Evolutionary conservation across 2,888 invertebrate genomes (phyloP), one percentile per base, ranked within the genome.

Genomic region (Andrena marginata): DNA sequence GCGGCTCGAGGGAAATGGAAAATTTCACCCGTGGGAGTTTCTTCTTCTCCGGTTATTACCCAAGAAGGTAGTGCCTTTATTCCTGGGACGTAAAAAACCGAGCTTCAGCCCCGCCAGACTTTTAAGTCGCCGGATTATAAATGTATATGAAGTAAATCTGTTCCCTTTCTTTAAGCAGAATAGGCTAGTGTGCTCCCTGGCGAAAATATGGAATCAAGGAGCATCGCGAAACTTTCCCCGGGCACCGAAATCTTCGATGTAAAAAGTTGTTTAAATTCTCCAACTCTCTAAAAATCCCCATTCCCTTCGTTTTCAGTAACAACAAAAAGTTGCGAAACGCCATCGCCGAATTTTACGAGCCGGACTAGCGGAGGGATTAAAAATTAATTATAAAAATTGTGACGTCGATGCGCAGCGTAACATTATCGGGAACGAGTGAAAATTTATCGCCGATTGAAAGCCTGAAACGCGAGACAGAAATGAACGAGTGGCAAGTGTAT

Each of bases 91-190:
- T 80, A 63, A 68, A 78, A 72, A 68, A 62, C 78, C 67, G 31
- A n/a, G 49, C 49, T 35, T 51, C 3, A 59, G 7, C 10, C 42
- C 42, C 65, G 60, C 8, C 78, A 62, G 72, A 80, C 67, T 78
- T 78, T 68, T 49, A 56, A 78, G 72, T 60, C 80, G 67, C 80
- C 13, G 68, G 72, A 78, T 78, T 78, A 80, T 78, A 56, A 78
- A 80, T 63, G 78, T 35, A 48, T 29, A 54, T 29, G 79, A 78
- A 63, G 62, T 13, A 72, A 80, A 72, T 78, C 72, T 56, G 49
- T 31, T 68, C 49, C 23, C 29, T 13, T 63, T 67, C 35, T 20
- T 20, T 20, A 33, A 42, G 42, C 60, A 31, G 51, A 48, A 35
- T 1, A 56, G 20, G 42, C 23, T 23, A n/a, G n/a, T 60, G 31